Percentiles rank a stretch among this genome's conserved stretches.
phyloP scores from a whole-genome alignment of 1,140 invertebrate species.

The Aphidius gifuensis region DNA sequence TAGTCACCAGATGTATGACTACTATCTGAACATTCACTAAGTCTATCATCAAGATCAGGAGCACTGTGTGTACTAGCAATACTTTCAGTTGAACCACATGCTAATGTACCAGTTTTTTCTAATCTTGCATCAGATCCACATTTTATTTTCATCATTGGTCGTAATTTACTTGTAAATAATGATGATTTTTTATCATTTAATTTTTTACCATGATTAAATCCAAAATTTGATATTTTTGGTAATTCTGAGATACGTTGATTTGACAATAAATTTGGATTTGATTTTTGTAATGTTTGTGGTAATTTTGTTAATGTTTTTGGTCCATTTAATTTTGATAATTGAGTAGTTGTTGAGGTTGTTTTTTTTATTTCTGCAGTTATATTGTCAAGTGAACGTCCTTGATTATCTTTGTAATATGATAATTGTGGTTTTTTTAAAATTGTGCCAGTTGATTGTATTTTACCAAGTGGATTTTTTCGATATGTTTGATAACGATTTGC shows the following conservation, averaged over 20 bases:
- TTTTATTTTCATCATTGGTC: conserved; percentile 40
- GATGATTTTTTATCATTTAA: conserved; percentile 30
- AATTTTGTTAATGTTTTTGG: conserved; percentile 40
- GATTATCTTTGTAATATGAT: neutral
- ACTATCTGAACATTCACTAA: conserved; percentile 45
- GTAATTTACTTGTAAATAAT: conserved; percentile 31
- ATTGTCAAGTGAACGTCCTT: conserved; percentile 13
- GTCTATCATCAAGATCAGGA: conserved; percentile 43
- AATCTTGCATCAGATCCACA: conserved; percentile 30
- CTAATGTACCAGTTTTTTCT: conserved; percentile 29
- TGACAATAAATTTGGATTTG: conserved; percentile 49
- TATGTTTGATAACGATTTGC: conserved; percentile 29
- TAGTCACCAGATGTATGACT: conserved; percentile 36
- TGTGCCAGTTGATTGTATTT: neutral
- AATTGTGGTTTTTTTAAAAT: neutral
- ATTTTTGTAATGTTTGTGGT: conserved; percentile 49
- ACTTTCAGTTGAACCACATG: conserved; percentile 52
- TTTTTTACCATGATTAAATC: conserved; percentile 41
- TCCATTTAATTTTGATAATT: conserved; percentile 24
- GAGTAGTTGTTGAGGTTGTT: neutral
- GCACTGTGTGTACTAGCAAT: conserved; percentile 48
- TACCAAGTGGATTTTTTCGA: conserved; percentile 26
- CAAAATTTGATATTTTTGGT: conserved; percentile 26
- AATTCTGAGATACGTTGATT: conserved; percentile 26
- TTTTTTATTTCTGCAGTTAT: conserved; percentile 1